Evolutionary conservation across 2,113 vertebrate genomes (phyloP).

Genomic region (Gavialis gangeticus): DNA sequence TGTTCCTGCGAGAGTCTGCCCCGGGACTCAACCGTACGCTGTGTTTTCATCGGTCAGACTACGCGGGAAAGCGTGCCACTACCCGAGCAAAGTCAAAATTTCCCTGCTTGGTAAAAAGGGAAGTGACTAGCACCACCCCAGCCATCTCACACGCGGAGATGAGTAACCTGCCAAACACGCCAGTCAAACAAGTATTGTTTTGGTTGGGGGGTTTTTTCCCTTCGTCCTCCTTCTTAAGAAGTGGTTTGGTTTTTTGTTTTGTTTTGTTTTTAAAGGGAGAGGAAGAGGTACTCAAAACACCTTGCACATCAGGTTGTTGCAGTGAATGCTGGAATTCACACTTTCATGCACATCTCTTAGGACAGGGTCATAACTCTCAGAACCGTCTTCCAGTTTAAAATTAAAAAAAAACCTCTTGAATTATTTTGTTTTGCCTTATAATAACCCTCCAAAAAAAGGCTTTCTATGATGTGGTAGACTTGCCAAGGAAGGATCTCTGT

Average conservation of each 20-base stretch:
- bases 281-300: not conserved
- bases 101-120: not conserved
- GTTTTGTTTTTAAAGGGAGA: not conserved
- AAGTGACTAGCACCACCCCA: not conserved
- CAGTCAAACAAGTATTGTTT: accelerated
- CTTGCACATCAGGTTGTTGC: not conserved
- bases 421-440: no score
- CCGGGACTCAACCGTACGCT: not conserved
- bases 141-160: not conserved
- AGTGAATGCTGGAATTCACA: not conserved
- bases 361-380: not conserved
- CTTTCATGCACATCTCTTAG: not conserved
- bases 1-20: not conserved
- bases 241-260: not conserved
- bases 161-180: not conserved
- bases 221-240: not conserved
- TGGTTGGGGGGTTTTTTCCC: not conserved
- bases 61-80: not conserved
- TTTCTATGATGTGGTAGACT: no score
- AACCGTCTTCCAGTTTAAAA: no score
- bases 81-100: not conserved
- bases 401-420: no score
- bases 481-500: no score
- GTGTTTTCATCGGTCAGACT: not conserved
- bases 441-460: no score